A percentile compares a stretch with the other conserved stretches of the same genome.
Conservation (phyloP, 2,797 vertebrate species). For the Falco naumanni region DNA sequence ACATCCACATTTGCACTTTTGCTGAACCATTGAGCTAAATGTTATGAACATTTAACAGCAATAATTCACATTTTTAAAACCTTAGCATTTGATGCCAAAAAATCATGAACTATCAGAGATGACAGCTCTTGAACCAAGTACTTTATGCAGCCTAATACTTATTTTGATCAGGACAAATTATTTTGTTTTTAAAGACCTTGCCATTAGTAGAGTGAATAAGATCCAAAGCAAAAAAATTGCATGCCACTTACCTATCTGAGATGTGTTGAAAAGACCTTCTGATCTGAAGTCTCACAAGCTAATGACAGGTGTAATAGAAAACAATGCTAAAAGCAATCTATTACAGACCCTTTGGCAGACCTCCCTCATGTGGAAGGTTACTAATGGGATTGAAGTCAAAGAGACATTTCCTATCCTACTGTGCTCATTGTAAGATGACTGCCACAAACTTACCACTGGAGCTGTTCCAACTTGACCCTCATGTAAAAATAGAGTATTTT, state of each 20-base stretch:
- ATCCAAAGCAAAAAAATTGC: background rate
- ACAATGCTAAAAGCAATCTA: conserved; percentile 10
- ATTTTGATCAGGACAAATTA: background rate
- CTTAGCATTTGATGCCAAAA: background rate
- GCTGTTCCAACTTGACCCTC: conserved; percentile 9
- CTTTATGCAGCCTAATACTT: background rate
- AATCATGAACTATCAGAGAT: background rate
- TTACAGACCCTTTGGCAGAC: background rate
- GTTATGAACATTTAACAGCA: background rate
- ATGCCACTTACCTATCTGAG: background rate
- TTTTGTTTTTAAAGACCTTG: background rate
- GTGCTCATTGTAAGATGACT: background rate
- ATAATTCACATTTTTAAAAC: background rate
- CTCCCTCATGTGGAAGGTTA: conserved; percentile 6
- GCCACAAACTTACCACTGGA: background rate
- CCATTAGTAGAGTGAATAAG: background rate
- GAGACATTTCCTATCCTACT: conserved; percentile 16
- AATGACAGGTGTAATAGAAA: conserved; percentile 44
- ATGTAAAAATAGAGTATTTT: conserved; percentile 46
- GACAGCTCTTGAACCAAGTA: background rate
- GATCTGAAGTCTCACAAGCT: background rate
- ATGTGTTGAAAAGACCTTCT: background rate
- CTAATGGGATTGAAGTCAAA: conserved; percentile 55
- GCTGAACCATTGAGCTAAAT: background rate
- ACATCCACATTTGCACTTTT: background rate